Conservation (phyloP, 64 coral and sea anemone genomes). For the Montipora foliosa region DNA sequence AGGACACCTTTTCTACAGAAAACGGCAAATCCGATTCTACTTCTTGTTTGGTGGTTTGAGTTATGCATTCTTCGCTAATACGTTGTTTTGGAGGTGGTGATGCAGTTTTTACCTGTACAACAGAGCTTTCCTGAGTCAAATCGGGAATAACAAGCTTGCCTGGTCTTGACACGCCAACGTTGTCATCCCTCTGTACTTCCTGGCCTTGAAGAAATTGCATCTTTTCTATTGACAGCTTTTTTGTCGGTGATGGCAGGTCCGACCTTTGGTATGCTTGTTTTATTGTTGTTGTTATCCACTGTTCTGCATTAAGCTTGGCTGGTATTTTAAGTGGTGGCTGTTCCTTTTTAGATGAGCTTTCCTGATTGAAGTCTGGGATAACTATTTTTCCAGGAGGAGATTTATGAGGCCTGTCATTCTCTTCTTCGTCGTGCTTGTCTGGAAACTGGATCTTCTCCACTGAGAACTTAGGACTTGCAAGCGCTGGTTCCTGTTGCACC, state of each 20-base stretch:
- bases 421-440: background rate
- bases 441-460: background rate
- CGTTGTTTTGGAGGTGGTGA: background rate
- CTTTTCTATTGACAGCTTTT: background rate
- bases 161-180: background rate
- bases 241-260: background rate
- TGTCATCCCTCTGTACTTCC: background rate
- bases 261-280: background rate
- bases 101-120: background rate
- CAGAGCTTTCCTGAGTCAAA: background rate
- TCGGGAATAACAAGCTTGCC: background rate
- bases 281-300: background rate
- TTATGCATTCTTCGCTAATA: too few species aligned
- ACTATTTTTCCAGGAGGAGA: background rate
- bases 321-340: background rate
- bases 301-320: background rate
- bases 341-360: background rate
- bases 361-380: background rate
- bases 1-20: too few species aligned
- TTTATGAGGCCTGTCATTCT: background rate
- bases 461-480: background rate
- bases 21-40: too few species aligned
- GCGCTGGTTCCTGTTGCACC: background rate
- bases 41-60: too few species aligned
- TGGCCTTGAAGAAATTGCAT: background rate